Percentiles rank a stretch among this genome's conserved stretches.
Evolutionary conservation across 2,113 vertebrate species (phyloP).

Genomic region (Pedionomus torquatus): DNA sequence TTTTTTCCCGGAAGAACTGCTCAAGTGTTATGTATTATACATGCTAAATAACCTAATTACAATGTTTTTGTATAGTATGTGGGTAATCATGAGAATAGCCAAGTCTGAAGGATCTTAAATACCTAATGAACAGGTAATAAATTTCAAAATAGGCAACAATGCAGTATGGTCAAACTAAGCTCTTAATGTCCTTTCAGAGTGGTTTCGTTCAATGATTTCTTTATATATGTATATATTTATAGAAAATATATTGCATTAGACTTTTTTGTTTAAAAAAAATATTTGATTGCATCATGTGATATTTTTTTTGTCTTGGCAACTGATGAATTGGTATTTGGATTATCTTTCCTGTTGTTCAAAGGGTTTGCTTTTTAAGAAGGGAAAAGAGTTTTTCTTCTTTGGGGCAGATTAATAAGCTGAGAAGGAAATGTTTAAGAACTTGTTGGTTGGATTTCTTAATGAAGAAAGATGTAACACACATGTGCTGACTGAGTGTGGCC

Average conservation of each 20-base stretch:
- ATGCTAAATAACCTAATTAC: constrained; percentile 54
- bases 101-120: constrained; percentile 23
- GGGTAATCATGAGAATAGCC: constrained; percentile 1
- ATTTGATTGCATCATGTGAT: background rate
- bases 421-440: background rate
- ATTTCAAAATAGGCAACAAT: background rate
- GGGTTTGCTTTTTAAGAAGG: background rate
- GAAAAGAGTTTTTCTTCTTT: background rate
- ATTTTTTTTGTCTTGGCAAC: background rate
- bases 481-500: background rate
- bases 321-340: background rate
- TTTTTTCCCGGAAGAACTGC: background rate
- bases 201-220: background rate
- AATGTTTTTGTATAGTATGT: constrained; percentile 17
- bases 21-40: constrained; percentile 44
- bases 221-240: background rate
- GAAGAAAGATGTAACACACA: background rate
- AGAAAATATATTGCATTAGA: background rate
- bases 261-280: background rate
- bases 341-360: background rate
- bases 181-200: background rate
- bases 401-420: background rate
- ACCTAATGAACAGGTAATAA: background rate
- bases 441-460: background rate
- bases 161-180: background rate